phyloP scores from a whole-genome alignment of 2,113 vertebrate genomes.

The Tricholaema leucomelas region DNA sequence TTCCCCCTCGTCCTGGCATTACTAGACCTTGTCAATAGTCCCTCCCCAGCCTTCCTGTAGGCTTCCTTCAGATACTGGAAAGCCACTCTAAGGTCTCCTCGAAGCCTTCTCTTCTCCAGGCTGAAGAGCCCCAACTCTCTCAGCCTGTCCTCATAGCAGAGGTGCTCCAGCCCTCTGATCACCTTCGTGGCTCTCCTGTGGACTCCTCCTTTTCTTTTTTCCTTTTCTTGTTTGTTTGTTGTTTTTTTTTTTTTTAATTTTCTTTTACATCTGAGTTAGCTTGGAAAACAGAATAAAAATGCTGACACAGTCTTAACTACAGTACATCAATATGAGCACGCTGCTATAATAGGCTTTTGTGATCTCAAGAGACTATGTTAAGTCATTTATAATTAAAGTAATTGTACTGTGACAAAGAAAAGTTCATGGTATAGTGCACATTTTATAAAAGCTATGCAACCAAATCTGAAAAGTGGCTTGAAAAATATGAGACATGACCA shows the following conservation, averaged over 20 bases:
- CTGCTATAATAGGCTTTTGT: constrained; percentile 46
- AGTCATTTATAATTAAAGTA: constrained; percentile 64
- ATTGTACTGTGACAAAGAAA: constrained; percentile 55
- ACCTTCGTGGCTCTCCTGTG: too few species aligned
- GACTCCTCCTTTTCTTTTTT: too few species aligned
- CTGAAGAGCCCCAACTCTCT: too few species aligned
- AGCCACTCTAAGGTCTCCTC: too few species aligned
- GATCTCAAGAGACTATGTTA: constrained; percentile 39
- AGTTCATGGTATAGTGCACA: constrained; percentile 32
- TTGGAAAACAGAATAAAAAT: constrained; percentile 51
- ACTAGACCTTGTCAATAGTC: too few species aligned
- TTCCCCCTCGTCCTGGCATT: too few species aligned
- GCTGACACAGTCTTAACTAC: constrained; percentile 55
- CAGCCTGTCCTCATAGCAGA: too few species aligned
- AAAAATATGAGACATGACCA: background rate
- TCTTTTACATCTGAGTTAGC: constrained; percentile 9
- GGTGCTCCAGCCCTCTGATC: too few species aligned
- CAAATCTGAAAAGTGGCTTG: constrained; percentile 29
- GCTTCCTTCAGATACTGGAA: too few species aligned
- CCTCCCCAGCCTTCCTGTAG: too few species aligned
- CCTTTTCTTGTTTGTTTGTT: too few species aligned
- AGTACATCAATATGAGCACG: constrained; percentile 8
- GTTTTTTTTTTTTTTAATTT: background rate
- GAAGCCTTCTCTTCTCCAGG: too few species aligned
- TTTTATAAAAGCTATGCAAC: constrained; percentile 23